Conservation (phyloP, 2,888 invertebrate genomes). For the Lottia gigantea region DNA sequence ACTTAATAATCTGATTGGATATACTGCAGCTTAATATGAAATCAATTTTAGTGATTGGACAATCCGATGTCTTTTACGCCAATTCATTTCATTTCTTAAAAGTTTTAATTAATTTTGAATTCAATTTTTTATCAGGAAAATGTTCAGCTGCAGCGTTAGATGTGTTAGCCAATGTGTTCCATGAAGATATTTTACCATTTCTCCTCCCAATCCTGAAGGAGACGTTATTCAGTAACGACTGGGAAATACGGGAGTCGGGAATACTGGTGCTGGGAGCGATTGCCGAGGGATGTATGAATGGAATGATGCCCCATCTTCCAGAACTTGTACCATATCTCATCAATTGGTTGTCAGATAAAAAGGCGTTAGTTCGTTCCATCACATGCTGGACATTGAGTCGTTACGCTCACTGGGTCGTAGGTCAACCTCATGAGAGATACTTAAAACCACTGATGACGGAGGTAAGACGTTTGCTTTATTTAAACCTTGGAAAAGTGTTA, state of each 20-base stretch:
- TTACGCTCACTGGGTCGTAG: slow-evolving; percentile 98
- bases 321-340: slow-evolving; percentile 97
- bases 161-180: slow-evolving; percentile 95
- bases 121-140: slow-evolving; percentile 75
- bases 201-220: slow-evolving; percentile 96
- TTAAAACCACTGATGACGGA: slow-evolving; percentile 95
- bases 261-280: slow-evolving; percentile 93
- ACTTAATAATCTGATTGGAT: too few relatives aligned
- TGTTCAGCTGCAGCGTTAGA: slow-evolving; percentile 98
- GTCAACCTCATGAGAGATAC: slow-evolving; percentile 92
- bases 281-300: slow-evolving; percentile 89
- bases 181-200: slow-evolving; percentile 91
- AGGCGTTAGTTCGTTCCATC: slow-evolving; percentile 96
- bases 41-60: too few relatives aligned
- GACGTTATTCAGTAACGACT: slow-evolving; percentile 92
- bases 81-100: not conserved
- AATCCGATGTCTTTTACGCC: not conserved
- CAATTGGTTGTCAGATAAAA: slow-evolving; percentile 90
- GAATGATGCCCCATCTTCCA: slow-evolving; percentile 95
- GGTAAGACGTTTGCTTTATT: slow-evolving; percentile 69
- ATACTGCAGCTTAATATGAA: too few relatives aligned
- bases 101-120: not conserved
- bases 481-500: too few relatives aligned
- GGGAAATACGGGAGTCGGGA: slow-evolving; percentile 96
- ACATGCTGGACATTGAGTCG: slow-evolving; percentile 99